Evolutionary conservation across 2,797 vertebrate species (phyloP).

Genomic region (Lindbergichthys nudifrons): DNA sequence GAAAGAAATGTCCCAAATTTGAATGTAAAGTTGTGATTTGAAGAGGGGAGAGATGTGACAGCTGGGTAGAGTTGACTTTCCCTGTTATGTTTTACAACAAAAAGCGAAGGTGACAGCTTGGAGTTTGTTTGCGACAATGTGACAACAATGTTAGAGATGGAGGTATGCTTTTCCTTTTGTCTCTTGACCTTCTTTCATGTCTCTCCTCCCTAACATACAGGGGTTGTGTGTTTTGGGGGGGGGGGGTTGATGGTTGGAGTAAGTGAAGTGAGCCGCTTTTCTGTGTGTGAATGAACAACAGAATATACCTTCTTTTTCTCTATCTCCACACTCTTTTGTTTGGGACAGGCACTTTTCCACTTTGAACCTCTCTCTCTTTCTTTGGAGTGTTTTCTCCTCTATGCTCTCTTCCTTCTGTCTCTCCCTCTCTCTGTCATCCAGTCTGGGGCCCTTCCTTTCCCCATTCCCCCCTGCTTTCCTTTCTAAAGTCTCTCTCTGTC

Average conservation of each 20-base stretch:
- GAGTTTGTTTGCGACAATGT: constrained; percentile 61
- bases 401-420: constrained; percentile 61
- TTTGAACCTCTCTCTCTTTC: constrained; percentile 58
- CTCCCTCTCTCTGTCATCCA: constrained; percentile 59
- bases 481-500: constrained; percentile 77
- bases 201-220: constrained; percentile 21
- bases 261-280: constrained; percentile 74
- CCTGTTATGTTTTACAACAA: neutral
- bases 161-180: constrained; percentile 48
- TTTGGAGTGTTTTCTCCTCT: constrained; percentile 45
- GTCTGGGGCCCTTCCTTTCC: constrained; percentile 62
- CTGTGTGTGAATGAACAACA: constrained; percentile 73
- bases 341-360: constrained; percentile 69
- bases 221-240: constrained; percentile 37
- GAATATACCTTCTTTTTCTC: constrained; percentile 60
- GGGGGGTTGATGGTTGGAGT: constrained; percentile 40
- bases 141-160: constrained; percentile 56
- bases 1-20: constrained; percentile 8
- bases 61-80: neutral
- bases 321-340: constrained; percentile 74
- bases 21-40: neutral
- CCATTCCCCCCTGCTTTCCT: constrained; percentile 68
- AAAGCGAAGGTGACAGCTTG: constrained; percentile 19
- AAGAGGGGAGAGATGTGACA: constrained; percentile 2
- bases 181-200: constrained; percentile 41